Evolutionary conservation across 2,888 invertebrate genomes (phyloP), one percentile per base, ranked within the genome.

Genomic region (Perizoma flavofasciatum): DNA sequence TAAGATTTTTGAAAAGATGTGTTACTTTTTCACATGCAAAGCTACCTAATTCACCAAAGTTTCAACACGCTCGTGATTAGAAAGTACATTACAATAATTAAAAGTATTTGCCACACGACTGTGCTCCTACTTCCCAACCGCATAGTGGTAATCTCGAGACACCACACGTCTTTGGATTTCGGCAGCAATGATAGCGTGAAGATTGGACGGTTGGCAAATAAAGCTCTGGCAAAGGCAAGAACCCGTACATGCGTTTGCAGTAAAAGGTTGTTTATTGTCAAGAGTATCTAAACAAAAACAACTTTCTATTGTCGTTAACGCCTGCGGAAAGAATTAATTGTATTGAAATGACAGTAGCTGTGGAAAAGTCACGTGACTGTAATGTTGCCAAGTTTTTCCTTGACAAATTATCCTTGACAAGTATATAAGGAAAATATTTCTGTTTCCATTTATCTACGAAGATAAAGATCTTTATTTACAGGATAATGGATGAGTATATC

Each of bases 11-110:
- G 22, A 22, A 22, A 22, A 22, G 2, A 47, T 40, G 32, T 34
- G 43, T 22, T 40, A 40, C 49, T 37, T 43, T 47, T 47, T 54
- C 55, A 51, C 60, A 55, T 22, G 1, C 22, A 22, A 22, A 51
- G 51, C 64, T 70, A 72, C 70, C 63, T 67, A 65, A 61, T 63
- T 61, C 60, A 57, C 34, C 32, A 53, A 32, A 44, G 55, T 65
- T 67, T 66, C 67, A 52, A 55, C 65, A 66, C 59, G 51, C 72
- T 79, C 87, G 85, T 86, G 86, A 87, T 81, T 88, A 86, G 89
- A 89, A 88, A 89, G 88, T 68, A 72, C 73, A 75, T 72, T 76
- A 72, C 55, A 59, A 82, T 87, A 88, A 88, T 89, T 89, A 86
- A 82, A 85, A 83, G 71, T 63, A 70, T 66, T 75, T 78, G 83